Evolutionary conservation across 1,140 invertebrate genomes (phyloP).

Genomic region (Tetramorium simillimum): DNA sequence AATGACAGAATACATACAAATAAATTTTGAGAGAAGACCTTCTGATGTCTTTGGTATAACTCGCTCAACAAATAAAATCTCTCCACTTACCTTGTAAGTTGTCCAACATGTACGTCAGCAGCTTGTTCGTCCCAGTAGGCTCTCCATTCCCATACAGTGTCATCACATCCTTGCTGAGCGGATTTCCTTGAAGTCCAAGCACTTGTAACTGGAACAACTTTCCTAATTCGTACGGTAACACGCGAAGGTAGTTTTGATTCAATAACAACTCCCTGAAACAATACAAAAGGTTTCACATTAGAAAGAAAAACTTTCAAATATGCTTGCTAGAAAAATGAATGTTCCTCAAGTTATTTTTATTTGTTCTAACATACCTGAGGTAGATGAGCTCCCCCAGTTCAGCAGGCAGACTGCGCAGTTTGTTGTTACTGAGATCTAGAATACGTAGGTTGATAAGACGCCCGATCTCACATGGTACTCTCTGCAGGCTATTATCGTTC

Average conservation of each 20-base stretch:
- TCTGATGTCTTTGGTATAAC: background rate
- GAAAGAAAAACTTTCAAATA: background rate
- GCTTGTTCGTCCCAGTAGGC: conserved; percentile 96
- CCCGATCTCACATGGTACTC: conserved; percentile 95
- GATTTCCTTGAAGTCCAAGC: conserved; percentile 96
- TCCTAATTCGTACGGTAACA: conserved; percentile 98
- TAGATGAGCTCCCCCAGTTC: conserved; percentile 98
- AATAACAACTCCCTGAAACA: conserved; percentile 95
- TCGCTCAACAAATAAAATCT: background rate
- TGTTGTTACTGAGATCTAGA: conserved; percentile 97
- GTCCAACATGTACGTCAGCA: conserved; percentile 97
- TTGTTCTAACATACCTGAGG: conserved; percentile 89
- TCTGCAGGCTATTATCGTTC: conserved; percentile 96
- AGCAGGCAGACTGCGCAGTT: conserved; percentile 96
- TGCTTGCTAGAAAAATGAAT: background rate
- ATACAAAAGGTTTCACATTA: conserved; percentile 47
- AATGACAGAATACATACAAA: background rate
- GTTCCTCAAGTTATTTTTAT: background rate
- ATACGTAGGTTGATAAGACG: conserved; percentile 93
- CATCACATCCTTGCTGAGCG: conserved; percentile 96
- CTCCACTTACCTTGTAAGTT: conserved; percentile 94
- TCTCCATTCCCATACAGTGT: conserved; percentile 92
- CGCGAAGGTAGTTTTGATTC: conserved; percentile 96
- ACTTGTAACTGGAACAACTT: conserved; percentile 98
- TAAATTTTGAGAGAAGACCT: background rate